phyloP scores from a whole-genome alignment of 2,797 vertebrate species.

The Galago senegalensis region DNA sequence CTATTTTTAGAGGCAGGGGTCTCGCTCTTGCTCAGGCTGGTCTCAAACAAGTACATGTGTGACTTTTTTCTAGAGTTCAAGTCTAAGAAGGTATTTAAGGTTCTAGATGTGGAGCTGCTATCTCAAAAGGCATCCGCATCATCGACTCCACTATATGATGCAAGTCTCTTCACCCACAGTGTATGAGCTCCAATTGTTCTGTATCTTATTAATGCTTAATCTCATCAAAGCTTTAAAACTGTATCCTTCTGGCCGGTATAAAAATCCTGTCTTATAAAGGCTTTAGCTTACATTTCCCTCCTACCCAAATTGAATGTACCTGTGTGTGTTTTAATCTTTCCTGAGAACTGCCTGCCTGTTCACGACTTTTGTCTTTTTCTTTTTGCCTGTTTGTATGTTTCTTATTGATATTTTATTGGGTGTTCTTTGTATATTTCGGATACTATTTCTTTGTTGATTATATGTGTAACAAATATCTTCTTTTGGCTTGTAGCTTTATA shows the following conservation, averaged over 20 bases:
- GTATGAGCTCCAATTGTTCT: background rate
- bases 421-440: background rate
- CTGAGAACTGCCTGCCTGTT: background rate
- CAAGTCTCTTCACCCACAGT: background rate
- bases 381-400: background rate
- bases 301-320: background rate
- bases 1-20: too few species aligned
- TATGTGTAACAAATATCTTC: background rate
- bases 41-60: background rate
- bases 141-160: background rate
- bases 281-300: background rate
- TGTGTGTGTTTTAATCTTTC: background rate
- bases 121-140: background rate
- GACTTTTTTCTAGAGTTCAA: background rate
- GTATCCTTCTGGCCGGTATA: background rate
- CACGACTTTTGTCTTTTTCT: background rate
- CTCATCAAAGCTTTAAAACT: background rate
- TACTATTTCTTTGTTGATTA: slow-evolving; percentile 1
- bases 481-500: background rate
- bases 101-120: background rate
- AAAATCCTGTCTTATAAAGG: background rate
- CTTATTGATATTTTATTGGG: background rate
- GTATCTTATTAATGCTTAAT: background rate
- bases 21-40: too few species aligned
- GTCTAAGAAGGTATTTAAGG: background rate